Evolutionary conservation across 2,113 vertebrate genomes (phyloP).

Genomic region (Atrichornis clamosus): DNA sequence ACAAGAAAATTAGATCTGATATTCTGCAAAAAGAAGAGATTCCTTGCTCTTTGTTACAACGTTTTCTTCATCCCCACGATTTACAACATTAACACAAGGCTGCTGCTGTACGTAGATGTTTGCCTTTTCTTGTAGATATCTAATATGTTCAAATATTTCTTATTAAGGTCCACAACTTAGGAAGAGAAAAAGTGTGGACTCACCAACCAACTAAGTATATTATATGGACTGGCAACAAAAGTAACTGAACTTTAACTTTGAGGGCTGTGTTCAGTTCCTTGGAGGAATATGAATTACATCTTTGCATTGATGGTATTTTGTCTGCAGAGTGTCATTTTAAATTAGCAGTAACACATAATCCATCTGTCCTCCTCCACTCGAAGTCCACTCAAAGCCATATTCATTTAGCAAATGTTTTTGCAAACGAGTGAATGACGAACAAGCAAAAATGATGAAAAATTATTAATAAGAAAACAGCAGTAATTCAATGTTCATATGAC

Average conservation of each 20-base stretch:
- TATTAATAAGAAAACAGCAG: neutral
- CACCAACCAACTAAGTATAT: neutral
- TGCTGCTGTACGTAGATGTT: neutral
- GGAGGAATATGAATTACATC: conserved; percentile 14
- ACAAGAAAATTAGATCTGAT: neutral
- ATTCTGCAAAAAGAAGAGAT: neutral
- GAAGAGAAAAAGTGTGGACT: neutral
- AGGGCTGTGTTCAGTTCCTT: conserved; percentile 15
- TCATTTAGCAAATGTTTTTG: neutral
- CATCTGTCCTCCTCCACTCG: neutral
- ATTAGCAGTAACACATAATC: conserved; percentile 25
- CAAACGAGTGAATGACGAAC: neutral
- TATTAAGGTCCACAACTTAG: neutral
- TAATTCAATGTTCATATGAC: neutral
- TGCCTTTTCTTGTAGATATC: neutral
- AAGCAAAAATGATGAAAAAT: neutral
- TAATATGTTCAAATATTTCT: neutral
- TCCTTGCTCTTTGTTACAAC: neutral
- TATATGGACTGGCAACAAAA: conserved; percentile 29
- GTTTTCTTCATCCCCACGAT: neutral
- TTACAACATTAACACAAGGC: neutral
- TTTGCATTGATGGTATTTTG: conserved; percentile 16
- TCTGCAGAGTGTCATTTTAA: conserved; percentile 6
- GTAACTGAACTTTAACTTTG: neutral
- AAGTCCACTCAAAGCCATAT: neutral